Evolutionary conservation across 2,113 vertebrate species (phyloP).

Genomic region (Centropus unirufus): DNA sequence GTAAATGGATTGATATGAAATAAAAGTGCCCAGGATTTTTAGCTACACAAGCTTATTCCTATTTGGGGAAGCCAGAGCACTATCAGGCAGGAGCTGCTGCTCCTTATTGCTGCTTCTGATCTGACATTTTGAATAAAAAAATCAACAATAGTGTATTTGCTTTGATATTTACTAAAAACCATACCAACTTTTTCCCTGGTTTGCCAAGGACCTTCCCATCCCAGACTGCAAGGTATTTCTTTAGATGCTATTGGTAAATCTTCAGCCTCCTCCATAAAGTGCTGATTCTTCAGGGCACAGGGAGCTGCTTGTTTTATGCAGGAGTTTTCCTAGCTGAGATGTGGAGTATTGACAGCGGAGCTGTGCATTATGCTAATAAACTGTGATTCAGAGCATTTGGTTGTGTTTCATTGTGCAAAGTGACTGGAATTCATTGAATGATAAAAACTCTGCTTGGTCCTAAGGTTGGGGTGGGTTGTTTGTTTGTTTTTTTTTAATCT

Average conservation of each 20-base stretch:
- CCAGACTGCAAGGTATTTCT: background rate
- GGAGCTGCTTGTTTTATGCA: background rate
- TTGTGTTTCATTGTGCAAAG: background rate
- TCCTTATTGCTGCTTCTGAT: background rate
- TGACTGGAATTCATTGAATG: background rate
- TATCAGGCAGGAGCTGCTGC: background rate
- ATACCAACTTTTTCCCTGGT: background rate
- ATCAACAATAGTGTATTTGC: background rate
- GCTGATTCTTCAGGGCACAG: background rate
- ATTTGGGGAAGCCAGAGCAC: background rate
- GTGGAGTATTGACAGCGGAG: background rate
- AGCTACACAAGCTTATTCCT: background rate
- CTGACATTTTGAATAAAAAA: background rate
- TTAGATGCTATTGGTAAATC: background rate
- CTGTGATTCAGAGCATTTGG: background rate
- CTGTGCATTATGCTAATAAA: background rate
- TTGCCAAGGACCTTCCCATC: background rate
- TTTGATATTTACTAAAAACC: background rate
- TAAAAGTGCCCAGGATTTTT: background rate
- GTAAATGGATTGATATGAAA: background rate
- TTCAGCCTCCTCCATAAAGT: background rate
- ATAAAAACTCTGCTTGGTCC: background rate
- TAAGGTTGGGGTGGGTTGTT: background rate
- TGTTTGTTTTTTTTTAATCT: background rate
- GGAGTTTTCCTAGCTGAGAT: background rate